phyloP scores from a whole-genome alignment of 2,113 vertebrate species.

The Hepsetus odoe region DNA sequence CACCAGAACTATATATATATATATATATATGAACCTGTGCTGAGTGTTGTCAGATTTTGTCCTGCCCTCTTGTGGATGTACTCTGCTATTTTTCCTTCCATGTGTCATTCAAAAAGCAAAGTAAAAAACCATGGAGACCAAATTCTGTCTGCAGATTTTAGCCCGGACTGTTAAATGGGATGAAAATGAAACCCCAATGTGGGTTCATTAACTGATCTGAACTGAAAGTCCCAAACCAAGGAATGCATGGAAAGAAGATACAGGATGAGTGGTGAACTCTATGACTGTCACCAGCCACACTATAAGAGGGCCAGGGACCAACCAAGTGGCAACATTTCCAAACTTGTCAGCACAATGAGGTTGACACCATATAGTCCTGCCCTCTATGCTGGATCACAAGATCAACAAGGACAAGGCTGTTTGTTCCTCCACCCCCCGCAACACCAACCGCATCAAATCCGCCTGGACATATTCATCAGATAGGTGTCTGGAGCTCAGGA shows the following conservation, averaged over 20 bases:
- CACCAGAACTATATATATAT: too few species aligned
- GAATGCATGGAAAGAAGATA: slow-evolving; percentile 57
- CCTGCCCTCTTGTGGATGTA: slow-evolving; percentile 13
- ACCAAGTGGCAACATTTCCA: slow-evolving; percentile 72
- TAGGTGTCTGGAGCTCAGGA: slow-evolving; percentile 55
- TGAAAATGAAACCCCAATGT: not conserved
- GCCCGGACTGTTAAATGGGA: too few species aligned
- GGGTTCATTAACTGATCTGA: not conserved
- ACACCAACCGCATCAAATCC: slow-evolving; percentile 56
- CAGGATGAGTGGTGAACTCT: slow-evolving; percentile 57
- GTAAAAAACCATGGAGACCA: too few species aligned
- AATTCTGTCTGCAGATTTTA: too few species aligned
- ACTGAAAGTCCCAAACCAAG: slow-evolving; percentile 29
- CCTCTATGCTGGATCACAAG: slow-evolving; percentile 72
- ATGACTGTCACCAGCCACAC: slow-evolving; percentile 48
- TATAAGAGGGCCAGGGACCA: slow-evolving; percentile 61
- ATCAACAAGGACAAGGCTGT: slow-evolving; percentile 73
- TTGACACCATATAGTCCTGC: slow-evolving; percentile 74
- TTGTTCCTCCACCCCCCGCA: slow-evolving; percentile 53
- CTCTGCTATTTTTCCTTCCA: not conserved
- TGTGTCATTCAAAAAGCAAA: too few species aligned
- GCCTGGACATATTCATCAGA: slow-evolving; percentile 50
- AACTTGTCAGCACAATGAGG: slow-evolving; percentile 75
- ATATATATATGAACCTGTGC: not conserved
- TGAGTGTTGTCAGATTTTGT: not conserved